Evolutionary conservation across 2,113 vertebrate genomes (phyloP), one percentile per base, ranked within the genome.

Genomic region (Trachemys scripta): DNA sequence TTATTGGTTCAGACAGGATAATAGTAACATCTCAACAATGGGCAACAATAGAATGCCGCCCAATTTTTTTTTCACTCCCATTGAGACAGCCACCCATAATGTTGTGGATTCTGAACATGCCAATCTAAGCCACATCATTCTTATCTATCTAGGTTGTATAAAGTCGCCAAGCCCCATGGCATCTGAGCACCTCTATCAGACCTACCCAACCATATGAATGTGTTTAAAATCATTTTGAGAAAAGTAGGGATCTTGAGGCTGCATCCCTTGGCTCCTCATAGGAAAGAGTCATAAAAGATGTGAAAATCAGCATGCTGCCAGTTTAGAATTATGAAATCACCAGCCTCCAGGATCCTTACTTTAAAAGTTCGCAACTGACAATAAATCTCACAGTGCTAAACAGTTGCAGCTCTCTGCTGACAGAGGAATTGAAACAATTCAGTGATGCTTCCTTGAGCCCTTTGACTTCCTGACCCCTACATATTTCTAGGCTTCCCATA

Each of bases 401-500:
- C 35, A 94, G 84, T 35, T 54, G 82, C 82, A 91, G 65, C 1
- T 1, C 11, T 94, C 25, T 93, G 88, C 75, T 97, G 92, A 90
- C 94, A 95, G 5, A 91, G 75, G 93, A 95, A 94, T 92, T 92
- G 94, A 95, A 97, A 93, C 76, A 87, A 95, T 90, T 95, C 92
- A 69, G 89, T 42, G 42, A 91, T 69, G 84, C 69, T 95, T 96
- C 90, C 93, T 79, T 51, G 62, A 96, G 84, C 56, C 45, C 78
- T 93, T 92, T 95, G 87, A 92, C 94, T 91, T 96, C n/a, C 51
- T 97, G 96, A 97, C 94, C 92, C 95, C 85, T 62, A 25, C 89
- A 92, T 89, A 86, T n/a, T 88, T 95, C 69, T 82, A n/a, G 75
- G 76, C 89, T 95, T 93, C n/a, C 94, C 85, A 96, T 80, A 72